Percentiles rank a stretch among this genome's conserved stretches.
These are phyloP conservation scores for Cryptocephalus primarius DNA, from an alignment of 2,888 invertebrate genomes.

Conservation along the genomic window DNA sequence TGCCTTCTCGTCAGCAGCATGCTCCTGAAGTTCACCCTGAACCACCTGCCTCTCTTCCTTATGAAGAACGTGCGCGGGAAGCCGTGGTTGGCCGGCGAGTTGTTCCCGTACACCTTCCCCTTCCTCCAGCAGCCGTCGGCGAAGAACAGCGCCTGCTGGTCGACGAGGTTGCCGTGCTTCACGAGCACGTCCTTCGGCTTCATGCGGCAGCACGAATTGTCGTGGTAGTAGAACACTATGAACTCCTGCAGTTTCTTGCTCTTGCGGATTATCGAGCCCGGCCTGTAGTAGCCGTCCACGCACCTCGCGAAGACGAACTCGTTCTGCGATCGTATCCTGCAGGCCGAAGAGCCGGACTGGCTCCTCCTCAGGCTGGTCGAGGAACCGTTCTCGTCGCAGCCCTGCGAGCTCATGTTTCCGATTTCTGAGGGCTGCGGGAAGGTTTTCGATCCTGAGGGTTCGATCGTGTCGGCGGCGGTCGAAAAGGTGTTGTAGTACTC, in stretches of 20 bases:
- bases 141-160: slow-evolving; percentile 14
- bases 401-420: neutral
- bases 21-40: slow-evolving; percentile 13
- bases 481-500: too few species aligned
- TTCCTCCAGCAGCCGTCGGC: slow-evolving; percentile 9
- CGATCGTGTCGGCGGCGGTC: too few species aligned
- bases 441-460: too few species aligned
- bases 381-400: neutral
- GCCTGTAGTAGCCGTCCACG: slow-evolving; percentile 14
- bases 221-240: slow-evolving; percentile 16
- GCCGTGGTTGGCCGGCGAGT: slow-evolving; percentile 18
- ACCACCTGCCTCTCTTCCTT: slow-evolving; percentile 15
- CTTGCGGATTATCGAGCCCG: slow-evolving; percentile 13
- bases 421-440: too few species aligned
- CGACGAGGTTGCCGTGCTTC: slow-evolving; percentile 18
- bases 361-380: slow-evolving; percentile 4
- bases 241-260: slow-evolving; percentile 15
- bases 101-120: slow-evolving; percentile 19
- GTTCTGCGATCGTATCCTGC: slow-evolving; percentile 2
- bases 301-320: slow-evolving; percentile 18
- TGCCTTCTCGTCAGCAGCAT: slow-evolving; percentile 18
- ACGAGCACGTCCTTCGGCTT: slow-evolving; percentile 15
- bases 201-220: slow-evolving; percentile 12
- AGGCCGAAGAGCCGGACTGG: slow-evolving; percentile 13
- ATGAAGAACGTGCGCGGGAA: slow-evolving; percentile 18